Evolutionary conservation across 2,888 invertebrate genomes (phyloP), one percentile per base, ranked within the genome.

Genomic region (Amblyjoppa fuscipennis): DNA sequence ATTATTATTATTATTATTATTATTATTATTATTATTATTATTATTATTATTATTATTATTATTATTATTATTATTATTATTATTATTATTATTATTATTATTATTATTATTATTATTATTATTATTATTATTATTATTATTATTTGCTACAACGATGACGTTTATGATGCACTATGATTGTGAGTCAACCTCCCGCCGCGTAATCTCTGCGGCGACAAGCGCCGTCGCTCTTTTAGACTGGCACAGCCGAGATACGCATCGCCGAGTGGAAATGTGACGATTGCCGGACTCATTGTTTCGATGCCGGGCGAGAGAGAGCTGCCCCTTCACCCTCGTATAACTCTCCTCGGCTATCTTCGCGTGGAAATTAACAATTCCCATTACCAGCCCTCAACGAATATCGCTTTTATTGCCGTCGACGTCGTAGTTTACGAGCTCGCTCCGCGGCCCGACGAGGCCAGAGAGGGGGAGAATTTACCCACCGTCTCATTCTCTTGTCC

Each of bases 311-410:
- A 4, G 45, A 28, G 70, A 45, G 61, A 70, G 45, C 38, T 38
- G 56, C 71, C 38, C 51, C 13, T 64, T 51, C 66, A 56, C 20
- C 56, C 38, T 5, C 41, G 28, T 71, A 25, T 13, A n/a, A 59
- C n/a, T 16, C 73, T 59, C n/a, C 9, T 64, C 49, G 41, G 9
- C 59, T 20, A 59, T 70, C 34, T 84, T 51, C 66, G 45, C 66
- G 28, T 64, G 68, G 73, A 80, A 85, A 85, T 85, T 81, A 81
- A 81, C 81, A 73, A 76, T 85, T 83, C 76, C 45, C 83, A 85
- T 85, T 83, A 83, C 74, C 61, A 76, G 78, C 74, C 80, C 61
- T 80, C 80, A 83, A 80, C 76, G 83, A 45, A 70, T 83, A 85
- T 79, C 79, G 78, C 70, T 85, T 85, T 85, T 85, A 83, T 85